Percentiles rank a stretch among this genome's conserved stretches.
These are phyloP conservation scores for Alethe diademata DNA, from an alignment of 2,113 vertebrate genomes.

Conservation along the genomic window DNA sequence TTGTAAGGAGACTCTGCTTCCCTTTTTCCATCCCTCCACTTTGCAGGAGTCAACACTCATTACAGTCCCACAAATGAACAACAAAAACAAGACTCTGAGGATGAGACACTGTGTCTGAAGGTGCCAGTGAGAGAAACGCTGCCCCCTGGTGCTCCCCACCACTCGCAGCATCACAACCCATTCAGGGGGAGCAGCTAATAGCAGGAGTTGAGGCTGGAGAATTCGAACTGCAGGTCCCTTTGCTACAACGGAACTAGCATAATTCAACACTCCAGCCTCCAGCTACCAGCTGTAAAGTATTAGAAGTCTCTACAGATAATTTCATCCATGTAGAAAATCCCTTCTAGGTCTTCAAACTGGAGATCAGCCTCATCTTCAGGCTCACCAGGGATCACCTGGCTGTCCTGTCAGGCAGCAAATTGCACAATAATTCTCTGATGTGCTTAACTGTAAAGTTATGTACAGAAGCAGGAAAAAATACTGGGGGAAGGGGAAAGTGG, in stretches of 20 bases:
- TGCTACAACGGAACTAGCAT: not conserved
- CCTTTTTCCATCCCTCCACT: not conserved
- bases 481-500: not conserved
- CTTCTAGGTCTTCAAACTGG: not conserved
- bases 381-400: not conserved
- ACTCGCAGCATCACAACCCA: not conserved
- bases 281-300: not conserved
- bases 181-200: not conserved
- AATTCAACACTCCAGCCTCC: not conserved
- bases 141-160: not conserved
- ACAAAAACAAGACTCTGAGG: not conserved
- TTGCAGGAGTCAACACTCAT: not conserved
- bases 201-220: not conserved
- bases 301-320: not conserved
- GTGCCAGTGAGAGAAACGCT: not conserved
- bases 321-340: not conserved
- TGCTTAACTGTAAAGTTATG: not conserved
- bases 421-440: not conserved
- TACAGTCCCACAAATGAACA: not conserved
- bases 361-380: not conserved
- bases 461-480: not conserved
- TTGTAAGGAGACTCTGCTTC: not conserved
- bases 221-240: not conserved
- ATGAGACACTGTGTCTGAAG: not conserved
- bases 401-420: not conserved